Base-by-base conservation (phyloP, 2,888 invertebrate genomes). In the Drosophila antonietae region DNA sequence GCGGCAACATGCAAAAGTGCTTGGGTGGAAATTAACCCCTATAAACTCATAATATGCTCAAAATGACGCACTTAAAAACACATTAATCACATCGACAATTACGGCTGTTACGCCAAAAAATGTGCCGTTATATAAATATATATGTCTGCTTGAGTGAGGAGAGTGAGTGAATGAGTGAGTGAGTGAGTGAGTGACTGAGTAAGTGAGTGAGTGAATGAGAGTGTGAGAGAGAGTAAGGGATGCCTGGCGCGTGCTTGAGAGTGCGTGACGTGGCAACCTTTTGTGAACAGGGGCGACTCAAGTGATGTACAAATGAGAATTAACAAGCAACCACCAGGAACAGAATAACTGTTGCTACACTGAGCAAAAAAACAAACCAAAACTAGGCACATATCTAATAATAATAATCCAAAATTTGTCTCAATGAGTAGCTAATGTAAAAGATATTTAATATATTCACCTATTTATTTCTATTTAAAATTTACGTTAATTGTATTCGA, bases 71-170 rank as follows among this genome's bases (percentile, higher is more conserved):
- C 89, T 88, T 88, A 89, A 88, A 88, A 85, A 77, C 81, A 88
- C 87, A 89, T 88, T 88, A 88, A 88, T 88, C 89, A 89, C 85
- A 88, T 86, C 87, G 88, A 89, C 86, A 86, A 86, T 86, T 86
- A 88, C 88, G 72, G 70, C 68, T 68, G 81, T 73, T 71, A 79
- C 69, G 64, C 68, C 84, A 69, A 75, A 75, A 71, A 75, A 70
- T 78, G 65, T 66, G 44, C 37, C 37, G 37, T 52, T 60, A 41
- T 37, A 31, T 41, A 39, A 31, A 23, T 37, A 15, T 44, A 23
- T 47, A 8, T 56, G 55, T 20, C 20, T 56, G 35, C 28, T 18
- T 12, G 44, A 14, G 57, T 28, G 39, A 10, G 33, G 33, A 4
- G 37, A 14, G 12, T 6, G 60, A 28, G 39, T 5, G 33, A 3